Conservation (phyloP, 2,888 invertebrate genomes). For the Onthophagus sagittarius region DNA sequence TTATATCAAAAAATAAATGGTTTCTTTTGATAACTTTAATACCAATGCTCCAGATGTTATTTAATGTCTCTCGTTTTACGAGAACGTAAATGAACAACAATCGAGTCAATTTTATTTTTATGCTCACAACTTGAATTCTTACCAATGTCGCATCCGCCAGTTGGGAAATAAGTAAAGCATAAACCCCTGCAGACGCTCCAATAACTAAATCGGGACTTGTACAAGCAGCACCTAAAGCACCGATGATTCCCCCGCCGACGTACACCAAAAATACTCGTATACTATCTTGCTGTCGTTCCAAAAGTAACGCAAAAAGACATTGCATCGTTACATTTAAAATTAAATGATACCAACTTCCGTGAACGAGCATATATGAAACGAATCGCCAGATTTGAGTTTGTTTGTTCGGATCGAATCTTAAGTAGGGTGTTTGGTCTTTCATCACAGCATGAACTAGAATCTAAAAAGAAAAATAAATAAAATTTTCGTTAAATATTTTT, state of each 20-base stretch:
- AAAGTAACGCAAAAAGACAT: constrained; percentile 50
- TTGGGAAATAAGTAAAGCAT: constrained; percentile 82
- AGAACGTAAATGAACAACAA: no score
- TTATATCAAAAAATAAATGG: no score
- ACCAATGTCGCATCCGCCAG: constrained; percentile 77
- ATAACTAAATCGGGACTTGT: constrained; percentile 76
- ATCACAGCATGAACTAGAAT: constrained; percentile 16
- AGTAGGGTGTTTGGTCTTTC: constrained; percentile 28
- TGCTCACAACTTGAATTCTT: constrained; percentile 29
- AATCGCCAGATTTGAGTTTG: constrained; percentile 74
- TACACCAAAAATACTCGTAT: constrained; percentile 68
- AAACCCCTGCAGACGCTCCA: constrained; percentile 89
- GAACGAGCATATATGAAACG: constrained; percentile 74
- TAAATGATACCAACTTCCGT: constrained; percentile 73
- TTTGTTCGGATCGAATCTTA: constrained; percentile 62
- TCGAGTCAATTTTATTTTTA: no score
- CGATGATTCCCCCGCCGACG: constrained; percentile 69
- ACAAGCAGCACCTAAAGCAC: constrained; percentile 71
- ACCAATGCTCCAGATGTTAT: no score
- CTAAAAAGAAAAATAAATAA: constrained; percentile 16
- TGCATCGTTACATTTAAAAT: constrained; percentile 73
- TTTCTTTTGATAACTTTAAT: no score
- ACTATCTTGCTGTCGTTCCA: constrained; percentile 72
- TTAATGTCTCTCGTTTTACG: no score
- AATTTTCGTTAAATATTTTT: not conserved